phyloP scores from a whole-genome alignment of 2,888 invertebrate species.

The Zaprionus lineosus region DNA sequence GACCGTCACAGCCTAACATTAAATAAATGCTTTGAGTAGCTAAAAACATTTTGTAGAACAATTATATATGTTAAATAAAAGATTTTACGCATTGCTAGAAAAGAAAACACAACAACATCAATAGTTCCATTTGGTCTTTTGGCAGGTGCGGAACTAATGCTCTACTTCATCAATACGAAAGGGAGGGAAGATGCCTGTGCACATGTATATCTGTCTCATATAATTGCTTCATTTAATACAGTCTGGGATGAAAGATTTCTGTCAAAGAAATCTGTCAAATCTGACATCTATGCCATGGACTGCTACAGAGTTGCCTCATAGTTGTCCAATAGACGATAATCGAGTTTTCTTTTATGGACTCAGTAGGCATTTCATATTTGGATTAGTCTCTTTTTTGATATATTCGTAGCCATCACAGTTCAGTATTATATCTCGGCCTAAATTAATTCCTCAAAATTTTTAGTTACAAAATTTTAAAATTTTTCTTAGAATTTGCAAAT shows the following conservation, averaged over 20 bases:
- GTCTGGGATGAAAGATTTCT: too few relatives aligned
- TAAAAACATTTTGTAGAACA: conserved; percentile 66
- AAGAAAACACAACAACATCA: conserved; percentile 1
- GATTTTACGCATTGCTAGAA: conserved; percentile 59
- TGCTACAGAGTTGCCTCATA: background rate
- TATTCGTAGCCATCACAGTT: conserved; percentile 5
- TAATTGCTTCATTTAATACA: too few relatives aligned
- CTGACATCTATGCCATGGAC: background rate
- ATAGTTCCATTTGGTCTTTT: too few relatives aligned
- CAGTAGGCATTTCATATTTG: conserved; percentile 29
- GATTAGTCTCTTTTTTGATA: background rate
- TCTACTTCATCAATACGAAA: too few relatives aligned
- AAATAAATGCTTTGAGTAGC: conserved; percentile 44
- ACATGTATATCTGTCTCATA: too few relatives aligned
- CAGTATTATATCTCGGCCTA: conserved; percentile 39
- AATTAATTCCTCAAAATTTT: conserved; percentile 35
- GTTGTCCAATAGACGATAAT: too few relatives aligned
- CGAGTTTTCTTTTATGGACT: too few relatives aligned
- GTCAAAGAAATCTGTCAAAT: too few relatives aligned
- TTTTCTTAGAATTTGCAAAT: conserved; percentile 16
- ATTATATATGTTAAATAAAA: conserved; percentile 62
- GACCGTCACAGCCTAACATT: conserved; percentile 36
- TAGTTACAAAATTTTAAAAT: conserved; percentile 40
- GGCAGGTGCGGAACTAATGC: too few relatives aligned
- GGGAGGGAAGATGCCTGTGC: too few relatives aligned